Evolutionary conservation across 2,888 invertebrate species (phyloP).

Genomic region (Dryobota labecula): DNA sequence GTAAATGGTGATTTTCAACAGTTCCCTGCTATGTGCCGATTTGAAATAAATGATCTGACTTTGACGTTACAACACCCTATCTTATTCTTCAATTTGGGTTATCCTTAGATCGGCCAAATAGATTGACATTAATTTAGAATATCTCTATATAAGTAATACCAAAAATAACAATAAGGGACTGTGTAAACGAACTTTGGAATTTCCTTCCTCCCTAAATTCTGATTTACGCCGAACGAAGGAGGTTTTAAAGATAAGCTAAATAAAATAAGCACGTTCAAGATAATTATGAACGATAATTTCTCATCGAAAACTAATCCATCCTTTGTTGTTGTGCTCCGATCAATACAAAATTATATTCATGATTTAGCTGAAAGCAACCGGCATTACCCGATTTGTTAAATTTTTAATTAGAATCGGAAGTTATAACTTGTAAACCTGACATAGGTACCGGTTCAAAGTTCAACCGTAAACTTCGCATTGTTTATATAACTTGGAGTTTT

Average conservation of each 20-base stretch:
- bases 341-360: constrained; percentile 71
- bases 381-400: constrained; percentile 83
- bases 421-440: constrained; percentile 85
- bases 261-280: constrained; percentile 11
- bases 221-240: background rate
- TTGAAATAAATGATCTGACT: too few relatives aligned
- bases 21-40: too few relatives aligned
- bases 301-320: constrained; percentile 45
- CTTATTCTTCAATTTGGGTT: background rate
- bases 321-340: constrained; percentile 50
- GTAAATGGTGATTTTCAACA: too few relatives aligned
- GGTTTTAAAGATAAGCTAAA: constrained; percentile 17
- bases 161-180: too few relatives aligned
- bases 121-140: background rate
- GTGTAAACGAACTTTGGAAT: constrained; percentile 2
- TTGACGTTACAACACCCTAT: too few relatives aligned
- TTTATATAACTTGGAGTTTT: constrained; percentile 87
- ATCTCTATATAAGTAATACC: background rate
- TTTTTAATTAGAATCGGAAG: constrained; percentile 88
- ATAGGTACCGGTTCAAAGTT: constrained; percentile 86
- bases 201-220: background rate
- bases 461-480: constrained; percentile 87
- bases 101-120: background rate
- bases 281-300: constrained; percentile 32
- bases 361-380: constrained; percentile 74